Evolutionary conservation across 2,888 invertebrate species (phyloP), one percentile per base, ranked within the genome.

Genomic region (Hipparchia semele): DNA sequence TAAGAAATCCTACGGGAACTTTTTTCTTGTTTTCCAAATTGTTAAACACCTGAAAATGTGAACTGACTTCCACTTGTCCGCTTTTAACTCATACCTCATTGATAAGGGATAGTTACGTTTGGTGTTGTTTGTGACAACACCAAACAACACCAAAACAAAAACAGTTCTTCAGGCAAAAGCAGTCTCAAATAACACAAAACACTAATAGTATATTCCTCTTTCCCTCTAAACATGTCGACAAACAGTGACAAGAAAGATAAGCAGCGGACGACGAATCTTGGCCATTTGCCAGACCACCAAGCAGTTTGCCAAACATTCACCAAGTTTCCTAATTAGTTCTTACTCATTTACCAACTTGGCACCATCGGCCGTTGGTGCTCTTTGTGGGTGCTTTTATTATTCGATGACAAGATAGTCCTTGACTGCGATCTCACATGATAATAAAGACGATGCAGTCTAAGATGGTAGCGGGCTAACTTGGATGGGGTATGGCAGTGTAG

Each of bases 291-390:
- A 75, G 64, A 54, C 66, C 33, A 13, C 70, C 73, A 67, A 61
- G 62, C 66, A 46, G 62, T 69, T 71, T 71, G 71, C 64, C 71
- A 71, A 75, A 56, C 62, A 62, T 62, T 13, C 13, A 58, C 56
- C 56, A 68, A 68, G 67, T 68, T 75, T 68, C 68, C 70, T 74
- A 72, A 75, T 73, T 74, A 72, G 72, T 74, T 75, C 72, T 70
- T 73, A 75, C 73, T 72, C 68, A 53, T 66, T 75, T 70, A 58
- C 62, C 74, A 65, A 74, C 59, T 73, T 72, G 61, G 67, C 67
- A 49, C 62, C 62, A 49, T 9, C 49, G 62, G 49, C 62, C 46
- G 6, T 8, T 13, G 46, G n/a, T 49, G 54, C 62, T 45, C 45
- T 62, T 46, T 62, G 62, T 23, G 49, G 62, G 9, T 13, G 23